phyloP scores from a whole-genome alignment of 2,113 vertebrate genomes.

The Vulpes lagopus region DNA sequence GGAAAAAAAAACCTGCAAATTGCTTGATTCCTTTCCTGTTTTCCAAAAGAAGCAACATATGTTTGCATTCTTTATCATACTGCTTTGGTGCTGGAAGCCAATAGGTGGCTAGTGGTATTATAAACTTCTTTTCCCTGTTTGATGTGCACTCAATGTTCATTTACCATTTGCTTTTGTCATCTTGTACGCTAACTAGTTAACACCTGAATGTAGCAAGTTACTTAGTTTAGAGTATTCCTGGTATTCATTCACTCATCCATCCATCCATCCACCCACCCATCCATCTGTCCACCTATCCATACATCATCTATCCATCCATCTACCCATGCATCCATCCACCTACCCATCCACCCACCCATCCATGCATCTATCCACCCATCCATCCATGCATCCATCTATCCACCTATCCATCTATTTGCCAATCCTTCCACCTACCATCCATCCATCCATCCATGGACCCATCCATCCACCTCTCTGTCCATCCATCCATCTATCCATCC shows the following conservation, averaged over 20 bases:
- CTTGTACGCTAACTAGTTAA: neutral
- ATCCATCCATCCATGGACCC: fast-evolving
- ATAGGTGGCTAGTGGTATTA: neutral
- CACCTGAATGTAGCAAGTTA: neutral
- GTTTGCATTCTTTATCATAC: constrained; percentile 9
- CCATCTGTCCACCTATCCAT: neutral
- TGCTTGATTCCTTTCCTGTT: constrained; percentile 59
- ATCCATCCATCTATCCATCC: neutral
- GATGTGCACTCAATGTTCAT: neutral
- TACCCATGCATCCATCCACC: neutral
- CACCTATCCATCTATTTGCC: neutral
- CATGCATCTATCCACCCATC: too few relatives aligned
- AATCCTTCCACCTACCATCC: too few relatives aligned
- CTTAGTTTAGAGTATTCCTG: neutral
- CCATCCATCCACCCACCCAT: fast-evolving
- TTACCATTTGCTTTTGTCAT: neutral
- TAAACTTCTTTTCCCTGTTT: neutral
- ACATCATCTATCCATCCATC: neutral
- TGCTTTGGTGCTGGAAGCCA: constrained; percentile 26
- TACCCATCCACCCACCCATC: too few relatives aligned
- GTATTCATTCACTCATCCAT: neutral
- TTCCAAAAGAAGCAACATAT: constrained; percentile 32
- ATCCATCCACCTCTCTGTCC: too few relatives aligned
- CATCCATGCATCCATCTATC: neutral
- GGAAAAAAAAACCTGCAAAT: neutral